Percentiles rank a stretch among this genome's conserved stretches.
Evolutionary conservation across 2,797 vertebrate species (phyloP).

Genomic region (Chaunax sp.): DNA sequence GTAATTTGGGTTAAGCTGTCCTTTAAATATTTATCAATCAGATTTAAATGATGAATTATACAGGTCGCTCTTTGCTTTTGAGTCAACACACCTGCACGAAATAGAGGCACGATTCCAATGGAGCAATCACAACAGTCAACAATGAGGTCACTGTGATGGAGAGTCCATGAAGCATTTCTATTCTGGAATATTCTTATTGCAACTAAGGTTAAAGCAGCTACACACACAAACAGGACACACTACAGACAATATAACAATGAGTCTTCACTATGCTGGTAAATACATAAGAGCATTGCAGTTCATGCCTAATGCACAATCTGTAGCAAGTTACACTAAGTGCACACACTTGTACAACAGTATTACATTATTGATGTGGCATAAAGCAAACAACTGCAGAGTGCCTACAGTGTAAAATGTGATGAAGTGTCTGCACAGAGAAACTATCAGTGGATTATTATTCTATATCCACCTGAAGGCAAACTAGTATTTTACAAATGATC

Average conservation of each 20-base stretch:
- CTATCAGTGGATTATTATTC: conserved; percentile 30
- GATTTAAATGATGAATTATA: neutral
- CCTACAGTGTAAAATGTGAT: conserved; percentile 23
- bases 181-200: neutral
- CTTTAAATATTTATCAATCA: neutral
- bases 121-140: conserved; percentile 37
- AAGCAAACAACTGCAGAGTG: conserved; percentile 38
- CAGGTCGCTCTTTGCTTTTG: conserved; percentile 31
- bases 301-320: conserved; percentile 44
- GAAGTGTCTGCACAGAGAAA: conserved; percentile 33
- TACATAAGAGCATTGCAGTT: conserved; percentile 10
- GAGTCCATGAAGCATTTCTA: conserved; percentile 43
- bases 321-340: conserved; percentile 61
- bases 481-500: conserved; percentile 17
- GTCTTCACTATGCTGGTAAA: neutral
- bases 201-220: conserved; percentile 8
- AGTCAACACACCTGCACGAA: conserved; percentile 44
- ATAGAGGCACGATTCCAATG: conserved; percentile 28
- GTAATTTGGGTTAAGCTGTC: neutral
- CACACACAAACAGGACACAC: conserved; percentile 4
- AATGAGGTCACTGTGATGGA: conserved; percentile 10
- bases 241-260: neutral
- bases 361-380: conserved; percentile 40
- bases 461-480: conserved; percentile 17
- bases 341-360: conserved; percentile 32